Evolutionary conservation across 2,888 invertebrate genomes (phyloP), one percentile per base, ranked within the genome.

Genomic region (Clostera curtula): DNA sequence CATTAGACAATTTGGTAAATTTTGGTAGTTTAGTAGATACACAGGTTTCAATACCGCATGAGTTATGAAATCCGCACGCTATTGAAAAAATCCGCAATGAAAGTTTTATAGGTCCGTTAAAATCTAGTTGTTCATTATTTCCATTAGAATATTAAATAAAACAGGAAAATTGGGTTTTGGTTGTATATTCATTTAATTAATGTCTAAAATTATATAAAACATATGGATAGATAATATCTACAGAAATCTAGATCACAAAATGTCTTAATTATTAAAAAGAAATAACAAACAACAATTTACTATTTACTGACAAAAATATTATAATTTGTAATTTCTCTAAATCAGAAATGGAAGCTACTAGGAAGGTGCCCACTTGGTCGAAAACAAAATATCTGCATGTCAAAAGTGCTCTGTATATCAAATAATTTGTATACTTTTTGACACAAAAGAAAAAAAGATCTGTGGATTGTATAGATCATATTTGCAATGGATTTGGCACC

Each of bases 181-280:
- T 56, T 49, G 24, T 56, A 40, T 53, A 54, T 43, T 47, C 45
- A 56, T 55, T 56, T 51, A 49, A 54, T 51, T 55, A 54, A 54
- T 44, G 47, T 48, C 59, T 63, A 64, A 66, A 56, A 54, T 56
- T 64, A 69, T 48, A 46, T 72, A 66, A 59, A 60, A 52, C 45
- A 62, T 56, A 44, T 49, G 40, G 42, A 50, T 60, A 56, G 40
- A 54, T 50, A 50, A 47, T 35, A 43, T 36, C 44, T 50, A 46
- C 39, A 54, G 38, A 46, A 20, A 52, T 41, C 46, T 56, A 63
- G 53, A 65, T 49, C 58, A 62, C 56, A 66, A 56, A 63, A 59
- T 47, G 49, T 56, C 43, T 53, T 59, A 54, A 53, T 54, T 34
- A 35, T 34, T 35, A 29, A 47, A 48, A 42, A 51, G 44, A 42